Evolutionary conservation across 2,888 invertebrate species (phyloP), one percentile per base, ranked within the genome.

Genomic region (Allygus modestus): DNA sequence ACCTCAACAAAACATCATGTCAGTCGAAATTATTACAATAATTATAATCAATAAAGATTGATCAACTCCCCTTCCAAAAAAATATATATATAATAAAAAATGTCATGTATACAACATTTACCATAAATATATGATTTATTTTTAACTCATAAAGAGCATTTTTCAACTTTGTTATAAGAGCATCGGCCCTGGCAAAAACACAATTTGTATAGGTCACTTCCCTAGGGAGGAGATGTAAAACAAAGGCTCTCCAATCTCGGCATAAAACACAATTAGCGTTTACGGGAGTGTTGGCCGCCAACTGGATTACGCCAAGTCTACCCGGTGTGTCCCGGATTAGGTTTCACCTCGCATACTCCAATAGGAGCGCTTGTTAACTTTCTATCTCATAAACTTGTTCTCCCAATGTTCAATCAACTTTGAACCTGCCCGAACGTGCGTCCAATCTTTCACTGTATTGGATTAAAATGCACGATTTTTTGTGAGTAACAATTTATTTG

Each of bases 191-290:
- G 37, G 37, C 15, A 46, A 12, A 12, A 46, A 46, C 12, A 46
- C 12, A 46, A 46, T 15, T 2, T 7, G 12, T 65, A 15, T 65
- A 9, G 11, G 65, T 31, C 65, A 31, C 28, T 1, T 11, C 58
- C 65, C 31, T 11, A 11, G 28, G 28, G 65, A 31, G 9, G 4
- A 31, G 65, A 12, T 31, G 65, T 65, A 31, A 65, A 65, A 65
- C 65, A 28, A 65, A 65, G 31, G 31, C 28, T 20, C 65, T 65
- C 65, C 28, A 65, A 65, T 28, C 65, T 17, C 23, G 20, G 65
- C 17, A 65, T 65, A 65, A 28, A 65, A 65, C 65, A 65, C 65
- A 31, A 65, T 65, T 65, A 65, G 65, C 17, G 65, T 65, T 65
- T 20, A 65, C 65, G 65, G 65, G 17, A 28, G 28, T 4, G 26